Conservation (phyloP, 2,113 vertebrate species). For the Tenebrosternarchus preto region DNA sequence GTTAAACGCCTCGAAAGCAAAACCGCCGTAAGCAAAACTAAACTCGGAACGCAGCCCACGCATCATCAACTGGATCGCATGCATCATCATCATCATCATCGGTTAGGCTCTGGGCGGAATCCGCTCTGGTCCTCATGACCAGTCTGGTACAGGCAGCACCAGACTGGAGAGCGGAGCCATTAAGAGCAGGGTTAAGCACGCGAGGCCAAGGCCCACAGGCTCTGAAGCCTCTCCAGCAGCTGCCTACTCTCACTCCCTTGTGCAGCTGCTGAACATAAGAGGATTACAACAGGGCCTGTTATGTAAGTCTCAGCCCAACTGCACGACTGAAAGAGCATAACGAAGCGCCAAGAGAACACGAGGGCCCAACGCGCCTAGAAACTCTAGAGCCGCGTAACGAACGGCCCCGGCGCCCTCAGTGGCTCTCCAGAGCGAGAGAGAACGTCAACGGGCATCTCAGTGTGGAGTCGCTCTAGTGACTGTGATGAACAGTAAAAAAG, state of each 20-base stretch:
- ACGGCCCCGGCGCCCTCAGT: not conserved
- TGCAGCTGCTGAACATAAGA: constrained; percentile 23
- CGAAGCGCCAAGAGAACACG: constrained; percentile 20
- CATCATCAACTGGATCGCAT: not conserved
- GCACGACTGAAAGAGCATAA: constrained; percentile 26
- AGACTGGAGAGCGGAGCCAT: not conserved
- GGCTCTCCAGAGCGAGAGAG: not conserved
- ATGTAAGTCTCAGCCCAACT: constrained; percentile 24
- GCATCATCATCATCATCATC: not conserved
- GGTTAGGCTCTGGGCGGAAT: not conserved
- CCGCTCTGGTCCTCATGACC: not conserved
- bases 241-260: constrained; percentile 37
- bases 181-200: not conserved
- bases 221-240: constrained; percentile 26
- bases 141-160: not conserved
- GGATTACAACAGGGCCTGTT: constrained; percentile 32
- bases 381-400: constrained; percentile 9
- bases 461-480: not conserved
- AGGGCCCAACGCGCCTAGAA: not conserved
- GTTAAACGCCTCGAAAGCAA: not conserved
- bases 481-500: not conserved
- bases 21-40: not conserved
- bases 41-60: no score
- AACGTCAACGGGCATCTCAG: not conserved
- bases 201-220: constrained; percentile 23